Base-by-base conservation (phyloP, 2,113 vertebrate genomes). In the Nycticebus coucang region DNA sequence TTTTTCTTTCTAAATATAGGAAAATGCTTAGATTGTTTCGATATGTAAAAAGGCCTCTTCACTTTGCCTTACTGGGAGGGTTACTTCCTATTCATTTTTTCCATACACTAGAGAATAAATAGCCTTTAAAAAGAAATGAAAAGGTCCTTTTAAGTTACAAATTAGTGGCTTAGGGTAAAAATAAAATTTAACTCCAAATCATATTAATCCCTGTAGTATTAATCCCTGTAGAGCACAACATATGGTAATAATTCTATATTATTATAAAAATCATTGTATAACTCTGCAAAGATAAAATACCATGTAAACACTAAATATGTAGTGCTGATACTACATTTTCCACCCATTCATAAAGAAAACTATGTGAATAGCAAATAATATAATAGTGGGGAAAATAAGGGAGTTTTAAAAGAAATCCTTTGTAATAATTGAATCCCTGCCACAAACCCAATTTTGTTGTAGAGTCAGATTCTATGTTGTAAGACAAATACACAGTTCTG, bases 191-290 rank as follows among this genome's bases (percentile, higher is more conserved):
- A 91, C 66, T 90, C 41, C 50, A 84, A 95, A 89, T 92, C 57
- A 93, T 79, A 96, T 96, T 90, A 96, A 94, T 94, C 26, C 19
- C 28, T 87, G 60, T 80, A 80, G n/a, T 78, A 94, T 91, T 91
- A 87, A n/a, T n/a, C n/a, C n/a, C n/a, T 91, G 66, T n/a, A 80
- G 57, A 84, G 12, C 28, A 66, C 45, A 97, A 94, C 94, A 92
- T 72, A 87, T 26, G 9, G 71, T 92, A 87, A 72, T 93, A 96
- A 93, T 96, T 96, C 59, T 87, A 89, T 97, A 71, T 82, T 82
- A 97, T 97, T 97, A 94, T 83, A 95, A 96, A 87, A 95, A 91
- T 89, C 41, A 93, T 94, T 97, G 50, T 95, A 35, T 86, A 92
- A 72, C 72, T 94, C 68, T 89, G 71, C 74, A 75, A 45, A 84